Evolutionary conservation across 2,113 vertebrate species (phyloP).

Genomic region (Willisornis vidua): DNA sequence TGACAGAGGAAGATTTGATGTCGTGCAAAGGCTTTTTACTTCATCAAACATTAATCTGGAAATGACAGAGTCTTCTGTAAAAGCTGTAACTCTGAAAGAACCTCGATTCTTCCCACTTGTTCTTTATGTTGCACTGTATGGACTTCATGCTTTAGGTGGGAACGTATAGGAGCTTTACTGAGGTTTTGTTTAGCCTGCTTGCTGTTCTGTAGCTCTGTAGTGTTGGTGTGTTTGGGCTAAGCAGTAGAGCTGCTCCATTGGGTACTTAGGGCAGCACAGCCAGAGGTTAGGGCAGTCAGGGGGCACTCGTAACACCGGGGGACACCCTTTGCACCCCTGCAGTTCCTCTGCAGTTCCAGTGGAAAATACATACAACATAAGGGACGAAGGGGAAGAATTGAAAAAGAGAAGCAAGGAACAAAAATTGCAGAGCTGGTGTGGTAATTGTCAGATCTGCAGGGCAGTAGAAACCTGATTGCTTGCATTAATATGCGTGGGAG

Average conservation of each 20-base stretch:
- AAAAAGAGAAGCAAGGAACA: background rate
- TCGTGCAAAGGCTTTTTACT: constrained; percentile 76
- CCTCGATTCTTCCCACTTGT: constrained; percentile 71
- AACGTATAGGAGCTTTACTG: background rate
- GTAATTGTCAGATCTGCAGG: background rate
- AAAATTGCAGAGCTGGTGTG: background rate
- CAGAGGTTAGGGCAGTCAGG: background rate
- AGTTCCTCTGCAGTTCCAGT: background rate
- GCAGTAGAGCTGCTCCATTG: background rate
- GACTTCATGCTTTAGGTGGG: constrained; percentile 75
- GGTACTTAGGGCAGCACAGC: background rate
- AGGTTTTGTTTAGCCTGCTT: background rate
- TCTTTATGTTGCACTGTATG: constrained; percentile 80
- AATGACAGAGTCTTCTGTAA: constrained; percentile 71
- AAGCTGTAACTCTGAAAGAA: constrained; percentile 57
- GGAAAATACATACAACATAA: background rate
- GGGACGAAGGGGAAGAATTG: background rate
- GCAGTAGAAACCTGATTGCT: background rate
- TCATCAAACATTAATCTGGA: constrained; percentile 73
- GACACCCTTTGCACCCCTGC: background rate
- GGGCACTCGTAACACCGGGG: accelerated
- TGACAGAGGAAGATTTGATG: constrained; percentile 70
- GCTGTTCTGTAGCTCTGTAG: background rate
- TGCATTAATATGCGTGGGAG: background rate
- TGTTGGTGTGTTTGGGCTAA: background rate